phyloP scores from a whole-genome alignment of 1,140 invertebrate genomes.

The Caenorhabditis brenneri region DNA sequence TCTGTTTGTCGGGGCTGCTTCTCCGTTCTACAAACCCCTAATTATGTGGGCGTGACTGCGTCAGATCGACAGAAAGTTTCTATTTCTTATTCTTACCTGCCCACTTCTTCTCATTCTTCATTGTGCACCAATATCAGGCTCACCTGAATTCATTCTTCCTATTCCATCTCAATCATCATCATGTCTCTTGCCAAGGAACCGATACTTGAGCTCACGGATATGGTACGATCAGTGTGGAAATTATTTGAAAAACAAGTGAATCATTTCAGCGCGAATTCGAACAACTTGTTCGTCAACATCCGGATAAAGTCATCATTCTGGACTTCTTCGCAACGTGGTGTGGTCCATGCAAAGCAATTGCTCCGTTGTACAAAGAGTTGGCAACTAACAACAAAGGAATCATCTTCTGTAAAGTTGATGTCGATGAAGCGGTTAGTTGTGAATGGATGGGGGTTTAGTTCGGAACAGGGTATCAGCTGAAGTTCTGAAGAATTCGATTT shows the following conservation, averaged over 20 bases:
- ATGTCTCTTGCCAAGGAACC: constrained; percentile 28
- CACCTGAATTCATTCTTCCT: not conserved
- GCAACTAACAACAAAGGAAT: constrained; percentile 9
- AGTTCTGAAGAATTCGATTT: no score
- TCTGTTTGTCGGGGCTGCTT: constrained; percentile 11
- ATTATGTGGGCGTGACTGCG: constrained; percentile 25
- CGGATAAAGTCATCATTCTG: constrained; percentile 84
- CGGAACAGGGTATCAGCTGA: no score
- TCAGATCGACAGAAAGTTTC: constrained; percentile 13
- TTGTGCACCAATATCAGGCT: not conserved
- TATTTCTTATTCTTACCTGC: not conserved
- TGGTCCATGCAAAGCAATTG: constrained; percentile 90
- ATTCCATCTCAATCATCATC: not conserved
- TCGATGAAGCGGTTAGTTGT: constrained; percentile 58
- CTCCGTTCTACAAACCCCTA: not conserved
- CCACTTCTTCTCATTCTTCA: not conserved
- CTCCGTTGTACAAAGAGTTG: constrained; percentile 77
- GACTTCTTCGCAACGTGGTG: constrained; percentile 78
- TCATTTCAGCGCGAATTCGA: not conserved
- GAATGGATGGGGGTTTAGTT: not conserved
- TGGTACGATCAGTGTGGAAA: not conserved
- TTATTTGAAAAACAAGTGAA: not conserved
- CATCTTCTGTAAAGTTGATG: constrained; percentile 64
- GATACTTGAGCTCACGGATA: not conserved
- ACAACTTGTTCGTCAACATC: constrained; percentile 15